Evolutionary conservation across 2,797 vertebrate genomes (phyloP), one percentile per base, ranked within the genome.

Genomic region (Acomys russatus): DNA sequence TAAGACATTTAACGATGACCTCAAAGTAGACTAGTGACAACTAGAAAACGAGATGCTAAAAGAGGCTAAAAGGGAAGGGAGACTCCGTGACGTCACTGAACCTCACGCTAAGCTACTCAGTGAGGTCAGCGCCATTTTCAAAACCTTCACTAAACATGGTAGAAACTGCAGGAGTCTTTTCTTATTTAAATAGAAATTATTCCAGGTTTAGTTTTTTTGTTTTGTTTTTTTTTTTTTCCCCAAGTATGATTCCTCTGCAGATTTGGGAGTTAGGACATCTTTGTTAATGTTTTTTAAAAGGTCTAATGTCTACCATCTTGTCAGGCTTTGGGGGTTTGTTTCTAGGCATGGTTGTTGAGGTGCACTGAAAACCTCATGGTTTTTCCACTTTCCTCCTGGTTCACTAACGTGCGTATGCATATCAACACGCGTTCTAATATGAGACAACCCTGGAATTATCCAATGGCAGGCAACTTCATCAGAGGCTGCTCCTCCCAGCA

Each of bases 201-300:
- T 94, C 71, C 44, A 51, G 12, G 38, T 89, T 56, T 80, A 6
- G 12, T 14, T 59, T 88, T 85, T n/a, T n/a, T n/a, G n/a, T n/a
- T n/a, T n/a, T n/a, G n/a, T n/a, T 14, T 59, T 88, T 85, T 14
- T 59, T 88, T 85, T 84, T 33, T 64, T 76, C 56, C 74, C 64
- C 15, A 80, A 33, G 8, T 88, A 59, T 64, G 71, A 35, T 68
- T 86, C 20, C 88, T 9, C 20, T 84, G 20, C 15, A 90, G 38
- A 83, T 68, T 93, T 82, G 23, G 23, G 85, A 90, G 9, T 35
- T 56, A 66, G 22, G 66, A 25, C 15, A 28, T 83, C 66, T 84
- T 96, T 64, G n/a, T 70, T 91, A 35, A 97, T 85, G 94, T 22
- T 30, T 68, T 49, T 51, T 68, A 11, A 23, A 87, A 76, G 3